A percentile compares a stretch with the other conserved stretches of the same genome.
Evolutionary conservation across 2,888 invertebrate species (phyloP).

Genomic region (Rhaphigaster nebulosa): DNA sequence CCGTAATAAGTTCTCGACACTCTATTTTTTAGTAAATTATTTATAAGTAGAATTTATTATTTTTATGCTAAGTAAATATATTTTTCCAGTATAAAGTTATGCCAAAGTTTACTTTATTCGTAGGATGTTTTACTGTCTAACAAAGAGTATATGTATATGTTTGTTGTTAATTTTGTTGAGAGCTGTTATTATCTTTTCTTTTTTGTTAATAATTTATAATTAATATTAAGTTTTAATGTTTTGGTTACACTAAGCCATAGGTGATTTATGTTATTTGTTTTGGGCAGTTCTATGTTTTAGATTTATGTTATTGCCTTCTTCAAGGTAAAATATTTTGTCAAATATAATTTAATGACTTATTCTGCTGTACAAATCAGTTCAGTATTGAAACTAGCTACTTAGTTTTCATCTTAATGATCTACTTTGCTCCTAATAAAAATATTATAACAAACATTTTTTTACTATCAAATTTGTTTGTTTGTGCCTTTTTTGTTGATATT

Average conservation of each 20-base stretch:
- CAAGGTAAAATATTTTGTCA: neutral
- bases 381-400: neutral
- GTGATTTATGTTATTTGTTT: neutral
- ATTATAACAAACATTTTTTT: no score
- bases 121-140: conserved; percentile 29
- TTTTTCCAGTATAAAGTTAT: conserved; percentile 38
- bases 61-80: neutral
- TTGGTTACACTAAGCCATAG: neutral
- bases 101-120: conserved; percentile 17
- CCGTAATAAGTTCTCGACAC: neutral
- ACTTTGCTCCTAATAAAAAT: neutral
- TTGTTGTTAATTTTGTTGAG: conserved; percentile 10
- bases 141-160: conserved; percentile 33
- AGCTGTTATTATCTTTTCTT: neutral
- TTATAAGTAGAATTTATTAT: conserved; percentile 3
- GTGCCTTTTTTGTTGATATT: no score
- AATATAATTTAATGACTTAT: neutral
- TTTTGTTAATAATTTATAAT: conserved; percentile 7
- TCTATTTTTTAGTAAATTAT: conserved; percentile 44
- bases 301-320: neutral
- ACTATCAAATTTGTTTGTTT: no score
- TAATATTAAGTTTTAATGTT: conserved; percentile 12
- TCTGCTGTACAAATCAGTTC: neutral
- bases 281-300: conserved; percentile 29
- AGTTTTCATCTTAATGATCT: neutral